Conservation (phyloP, 2,113 vertebrate species). For the Pluvialis apricaria region DNA sequence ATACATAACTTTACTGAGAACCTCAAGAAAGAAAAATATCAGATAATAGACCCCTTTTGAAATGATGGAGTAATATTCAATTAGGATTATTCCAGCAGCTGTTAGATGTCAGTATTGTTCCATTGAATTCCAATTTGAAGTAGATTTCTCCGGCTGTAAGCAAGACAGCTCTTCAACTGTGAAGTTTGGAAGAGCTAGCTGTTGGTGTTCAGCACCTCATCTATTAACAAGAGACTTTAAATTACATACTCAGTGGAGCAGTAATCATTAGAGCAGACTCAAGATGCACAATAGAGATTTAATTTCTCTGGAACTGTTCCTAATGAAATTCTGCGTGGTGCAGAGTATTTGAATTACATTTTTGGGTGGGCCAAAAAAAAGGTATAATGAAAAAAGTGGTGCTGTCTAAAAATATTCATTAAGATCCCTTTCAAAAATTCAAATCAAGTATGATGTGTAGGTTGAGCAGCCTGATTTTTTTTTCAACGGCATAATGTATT, state of each 20-base stretch:
- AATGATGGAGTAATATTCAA: not conserved
- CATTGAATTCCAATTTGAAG: not conserved
- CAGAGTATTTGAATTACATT: conserved; percentile 23
- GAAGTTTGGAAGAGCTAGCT: not conserved
- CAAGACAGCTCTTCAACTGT: not conserved
- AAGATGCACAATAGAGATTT: conserved; percentile 48
- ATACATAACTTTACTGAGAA: not conserved
- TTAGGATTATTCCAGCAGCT: not conserved
- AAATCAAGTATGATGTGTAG: not conserved
- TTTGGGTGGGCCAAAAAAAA: not conserved
- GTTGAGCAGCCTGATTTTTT: not conserved
- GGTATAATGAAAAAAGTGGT: not conserved
- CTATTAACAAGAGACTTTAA: conserved; percentile 56
- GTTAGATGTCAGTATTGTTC: conserved; percentile 61
- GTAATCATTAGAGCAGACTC: conserved; percentile 41
- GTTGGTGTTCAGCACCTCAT: conserved; percentile 45
- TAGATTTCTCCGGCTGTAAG: conserved; percentile 1
- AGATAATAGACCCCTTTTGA: not conserved
- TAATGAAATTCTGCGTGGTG: conserved; percentile 46
- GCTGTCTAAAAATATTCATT: not conserved
- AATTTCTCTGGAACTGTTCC: conserved; percentile 50
- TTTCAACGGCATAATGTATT: not conserved
- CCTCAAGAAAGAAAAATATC: not conserved
- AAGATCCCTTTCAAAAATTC: not conserved
- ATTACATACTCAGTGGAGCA: conserved; percentile 49